These are phyloP conservation scores for Diprion similis DNA, from an alignment of 1,140 invertebrate species.

Conservation along the genomic window DNA sequence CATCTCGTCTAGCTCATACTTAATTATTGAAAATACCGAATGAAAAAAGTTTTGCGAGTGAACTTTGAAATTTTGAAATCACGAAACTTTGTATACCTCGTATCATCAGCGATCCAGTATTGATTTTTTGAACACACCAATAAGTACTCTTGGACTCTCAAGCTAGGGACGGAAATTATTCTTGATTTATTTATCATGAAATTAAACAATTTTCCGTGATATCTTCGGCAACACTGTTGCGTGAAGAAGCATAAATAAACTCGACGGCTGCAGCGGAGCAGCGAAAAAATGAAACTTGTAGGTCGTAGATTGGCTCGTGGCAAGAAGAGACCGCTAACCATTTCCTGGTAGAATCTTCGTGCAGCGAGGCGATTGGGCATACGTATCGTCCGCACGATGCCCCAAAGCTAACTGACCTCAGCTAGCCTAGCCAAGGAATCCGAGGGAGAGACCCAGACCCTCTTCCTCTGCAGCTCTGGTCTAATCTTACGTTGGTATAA, in stretches of 20 bases:
- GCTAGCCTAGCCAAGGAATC: conserved; percentile 27
- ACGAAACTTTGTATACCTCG: no score
- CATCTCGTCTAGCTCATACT: no score
- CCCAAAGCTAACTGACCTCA: conserved; percentile 59
- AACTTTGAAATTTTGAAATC: no score
- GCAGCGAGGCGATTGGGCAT: conserved; percentile 40
- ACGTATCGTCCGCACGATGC: conserved; percentile 56
- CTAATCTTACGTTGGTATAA: neutral
- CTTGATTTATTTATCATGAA: neutral
- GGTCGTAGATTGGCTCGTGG: conserved; percentile 6
- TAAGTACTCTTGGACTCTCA: conserved; percentile 20
- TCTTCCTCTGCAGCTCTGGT: conserved; percentile 25
- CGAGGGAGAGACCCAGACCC: conserved; percentile 40
- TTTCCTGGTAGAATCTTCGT: conserved; percentile 55
- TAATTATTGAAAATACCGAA: no score
- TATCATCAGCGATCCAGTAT: no score
- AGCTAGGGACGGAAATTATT: neutral
- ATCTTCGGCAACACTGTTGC: conserved; percentile 1
- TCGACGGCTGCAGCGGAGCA: neutral
- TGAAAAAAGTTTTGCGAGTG: no score
- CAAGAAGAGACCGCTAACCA: conserved; percentile 28
- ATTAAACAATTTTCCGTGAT: neutral
- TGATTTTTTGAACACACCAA: conserved; percentile 19
- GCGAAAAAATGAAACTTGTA: conserved; percentile 10
- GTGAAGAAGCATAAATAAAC: conserved; percentile 11